Evolutionary conservation across 2,888 invertebrate species (phyloP), one percentile per base, ranked within the genome.

Genomic region (Sesamia inferens): DNA sequence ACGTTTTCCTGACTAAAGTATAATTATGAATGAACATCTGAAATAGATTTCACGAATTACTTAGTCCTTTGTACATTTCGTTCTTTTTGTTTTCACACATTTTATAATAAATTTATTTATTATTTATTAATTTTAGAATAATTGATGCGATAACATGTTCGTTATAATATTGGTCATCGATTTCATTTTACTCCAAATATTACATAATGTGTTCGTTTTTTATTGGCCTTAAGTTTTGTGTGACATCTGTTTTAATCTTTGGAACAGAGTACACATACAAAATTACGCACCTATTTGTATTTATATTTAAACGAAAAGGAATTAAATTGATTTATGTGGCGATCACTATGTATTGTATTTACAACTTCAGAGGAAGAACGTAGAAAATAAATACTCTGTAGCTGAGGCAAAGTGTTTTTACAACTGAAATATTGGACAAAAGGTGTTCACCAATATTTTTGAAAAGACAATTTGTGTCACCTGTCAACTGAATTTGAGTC

Each of bases 261-360:
- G 13, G 19, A 78, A 47, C 54, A 67, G 65, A 68, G 16, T 5
- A 44, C 39, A 75, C 8, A 22, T 22, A 54, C n/a, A 59, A 22
- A 47, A 51, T 10, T 31, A 59, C 19, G 24, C 24, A 44, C 0
- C 24, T 39, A 19, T 39, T 14, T 54, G 51, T 61, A 44, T 68
- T 42, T 22, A 19, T 59, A 64, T 51, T 57, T 13, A n/a, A 62
- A 47, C 11, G 4, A 1, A 24, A 74, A 64, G 14, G 14, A 44
- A 74, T 47, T 42, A 5, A 5, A n/a, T 57, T 11, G 16, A 44
- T 24, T 16, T n/a, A 24, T 62, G 5, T 54, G 5, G 8, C 44
- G 7, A 63, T 31, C 16, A 74, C 3, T 63, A 48, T 48, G 24
- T 57, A 72, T 42, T 13, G 11, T 48, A 19, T n/a, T 59, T 11